Evolutionary conservation across 2,888 invertebrate genomes (phyloP), one percentile per base, ranked within the genome.

Genomic region (Pterostichus niger): DNA sequence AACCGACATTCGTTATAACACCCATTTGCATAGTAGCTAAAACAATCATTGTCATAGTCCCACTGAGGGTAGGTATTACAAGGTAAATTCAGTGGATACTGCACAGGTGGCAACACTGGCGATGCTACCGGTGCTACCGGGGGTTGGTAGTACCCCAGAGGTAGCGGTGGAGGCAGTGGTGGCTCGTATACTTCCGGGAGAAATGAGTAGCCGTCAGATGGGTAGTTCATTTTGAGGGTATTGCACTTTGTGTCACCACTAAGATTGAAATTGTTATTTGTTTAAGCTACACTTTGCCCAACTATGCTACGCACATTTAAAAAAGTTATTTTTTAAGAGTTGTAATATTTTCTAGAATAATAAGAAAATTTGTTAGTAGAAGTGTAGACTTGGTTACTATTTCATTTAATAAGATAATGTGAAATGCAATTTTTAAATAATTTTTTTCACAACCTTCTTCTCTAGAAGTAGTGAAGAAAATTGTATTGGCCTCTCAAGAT

Each of bases 1-100:
- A 93, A 94, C 86, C 94, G 94, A 85, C 95, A 95, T 0, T 94
- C 91, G 86, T 93, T 93, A 83, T 89, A 90, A 82, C 89, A 88
- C 0, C 90, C 90, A 85, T 90, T 88, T 0, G 92, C 92, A 84
- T 92, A 92, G 85, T 94, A 93, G 87, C 94, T 93, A 86, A 92
- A 94, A 87, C 94, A 95, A 87, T 91, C 92, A 71, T 76, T 83
- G 9, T 91, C 91, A 87, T 94, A 94, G 86, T 93, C 92, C 93
- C 93, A 95, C 75, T 92, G 91, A 54, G 88, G 88, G 87, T 87
- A 88, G 11, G 89, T 89, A 80, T 89, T 90, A 85, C 94, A 94
- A 0, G 93, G 94, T 83, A 89, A 68, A 40, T 82, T 83, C 31
- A 84, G 35, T 10, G 49, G 49, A 52, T 49, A 75, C 31, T 75